Conservation (phyloP, 2,888 invertebrate species). For the Acanthosepion lycidas region DNA sequence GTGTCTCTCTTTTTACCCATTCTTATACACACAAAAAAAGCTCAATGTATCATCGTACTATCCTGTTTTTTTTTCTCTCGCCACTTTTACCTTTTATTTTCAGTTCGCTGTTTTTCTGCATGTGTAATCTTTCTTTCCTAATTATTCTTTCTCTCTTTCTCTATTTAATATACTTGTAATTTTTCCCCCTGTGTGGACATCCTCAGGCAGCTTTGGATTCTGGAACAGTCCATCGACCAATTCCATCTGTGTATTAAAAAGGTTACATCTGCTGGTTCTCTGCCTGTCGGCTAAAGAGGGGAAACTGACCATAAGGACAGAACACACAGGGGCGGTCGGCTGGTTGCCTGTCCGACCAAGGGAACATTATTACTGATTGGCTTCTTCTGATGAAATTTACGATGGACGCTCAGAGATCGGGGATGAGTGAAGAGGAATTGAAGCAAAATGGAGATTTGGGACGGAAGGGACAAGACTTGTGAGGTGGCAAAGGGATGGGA, state of each 20-base stretch:
- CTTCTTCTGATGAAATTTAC: conserved; percentile 1
- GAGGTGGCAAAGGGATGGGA: background rate
- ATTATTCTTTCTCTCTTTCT: background rate
- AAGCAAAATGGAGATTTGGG: background rate
- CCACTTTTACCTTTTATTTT: background rate
- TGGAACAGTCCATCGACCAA: background rate
- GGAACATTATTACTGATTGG: conserved; percentile 33
- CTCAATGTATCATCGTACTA: too few relatives aligned
- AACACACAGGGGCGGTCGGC: background rate
- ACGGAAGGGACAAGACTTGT: background rate
- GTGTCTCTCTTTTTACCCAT: too few relatives aligned
- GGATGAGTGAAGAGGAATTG: background rate
- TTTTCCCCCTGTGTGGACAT: background rate
- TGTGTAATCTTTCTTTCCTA: background rate
- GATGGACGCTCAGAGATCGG: conserved; percentile 12
- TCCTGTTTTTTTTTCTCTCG: too few relatives aligned
- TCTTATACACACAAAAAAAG: too few relatives aligned
- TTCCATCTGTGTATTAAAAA: conserved; percentile 13
- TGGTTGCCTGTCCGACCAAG: background rate
- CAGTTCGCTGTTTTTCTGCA: background rate
- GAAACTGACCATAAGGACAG: conserved; percentile 33
- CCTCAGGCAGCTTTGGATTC: conserved; percentile 1
- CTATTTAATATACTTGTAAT: background rate
- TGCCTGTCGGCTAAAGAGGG: background rate
- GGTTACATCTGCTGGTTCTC: background rate